phyloP scores from a whole-genome alignment of 2,113 vertebrate species.

The Toxotes jaculatrix region DNA sequence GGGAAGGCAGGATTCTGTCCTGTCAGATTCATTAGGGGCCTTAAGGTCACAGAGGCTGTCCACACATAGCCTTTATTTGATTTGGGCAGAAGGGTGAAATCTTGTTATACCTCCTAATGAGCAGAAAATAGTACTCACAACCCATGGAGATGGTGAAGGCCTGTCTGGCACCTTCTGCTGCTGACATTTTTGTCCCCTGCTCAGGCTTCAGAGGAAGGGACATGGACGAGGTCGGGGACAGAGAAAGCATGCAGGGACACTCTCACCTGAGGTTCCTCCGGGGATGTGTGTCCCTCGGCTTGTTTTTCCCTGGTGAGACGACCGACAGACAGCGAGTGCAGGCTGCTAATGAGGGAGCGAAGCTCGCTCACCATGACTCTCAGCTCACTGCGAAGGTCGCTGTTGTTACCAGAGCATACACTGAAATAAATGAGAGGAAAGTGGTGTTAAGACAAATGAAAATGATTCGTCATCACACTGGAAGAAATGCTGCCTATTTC shows the following conservation, averaged over 20 bases:
- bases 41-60: conserved; percentile 57
- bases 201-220: conserved; percentile 37
- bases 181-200: conserved; percentile 52
- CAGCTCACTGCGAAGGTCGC: conserved; percentile 26
- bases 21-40: conserved; percentile 59
- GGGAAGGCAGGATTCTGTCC: background rate
- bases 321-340: conserved; percentile 11
- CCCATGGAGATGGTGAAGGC: conserved; percentile 14
- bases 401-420: conserved; percentile 16
- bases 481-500: background rate
- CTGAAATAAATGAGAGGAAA: conserved; percentile 18
- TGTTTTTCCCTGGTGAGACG: conserved; percentile 4
- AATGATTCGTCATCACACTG: background rate
- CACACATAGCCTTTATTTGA: conserved; percentile 57
- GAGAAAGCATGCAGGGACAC: conserved; percentile 3
- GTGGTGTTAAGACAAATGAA: conserved; percentile 16
- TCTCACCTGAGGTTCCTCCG: background rate
- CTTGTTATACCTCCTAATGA: conserved; percentile 73
- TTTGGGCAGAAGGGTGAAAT: conserved; percentile 71
- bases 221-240: conserved; percentile 28
- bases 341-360: conserved; percentile 61
- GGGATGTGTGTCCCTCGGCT: background rate
- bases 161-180: conserved; percentile 56
- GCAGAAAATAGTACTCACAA: conserved; percentile 42
- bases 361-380: background rate